phyloP scores from a whole-genome alignment of 2,888 invertebrate genomes.

The Eucera pruinosa region DNA sequence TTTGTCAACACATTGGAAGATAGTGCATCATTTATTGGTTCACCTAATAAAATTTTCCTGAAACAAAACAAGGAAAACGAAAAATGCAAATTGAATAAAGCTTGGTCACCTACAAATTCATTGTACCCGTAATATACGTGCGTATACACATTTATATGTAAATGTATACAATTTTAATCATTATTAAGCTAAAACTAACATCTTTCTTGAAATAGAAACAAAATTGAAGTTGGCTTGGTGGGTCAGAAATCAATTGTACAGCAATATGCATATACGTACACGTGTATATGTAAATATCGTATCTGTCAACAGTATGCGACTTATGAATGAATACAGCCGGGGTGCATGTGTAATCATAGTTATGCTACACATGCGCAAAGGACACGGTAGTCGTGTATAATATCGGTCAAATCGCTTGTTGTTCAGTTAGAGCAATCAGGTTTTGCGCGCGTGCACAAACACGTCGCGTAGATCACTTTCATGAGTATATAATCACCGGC shows the following conservation, averaged over 20 bases:
- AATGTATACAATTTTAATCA: too few species aligned
- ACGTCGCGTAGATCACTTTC: conserved; percentile 51
- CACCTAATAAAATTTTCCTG: too few species aligned
- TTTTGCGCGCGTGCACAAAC: conserved; percentile 48
- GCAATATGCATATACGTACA: not conserved
- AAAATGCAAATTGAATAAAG: too few species aligned
- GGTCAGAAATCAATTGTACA: conserved; percentile 26
- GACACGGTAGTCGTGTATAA: conserved; percentile 27
- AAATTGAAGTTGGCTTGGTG: not conserved
- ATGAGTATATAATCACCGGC: conserved; percentile 42
- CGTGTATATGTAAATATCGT: not conserved
- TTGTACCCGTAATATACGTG: too few species aligned
- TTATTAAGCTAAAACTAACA: too few species aligned
- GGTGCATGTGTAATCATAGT: conserved; percentile 43
- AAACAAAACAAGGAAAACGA: too few species aligned
- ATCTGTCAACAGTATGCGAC: conserved; percentile 35
- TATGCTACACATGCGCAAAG: conserved; percentile 19
- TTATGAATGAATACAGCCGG: conserved; percentile 53
- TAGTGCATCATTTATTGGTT: too few species aligned
- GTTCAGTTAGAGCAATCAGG: conserved; percentile 53
- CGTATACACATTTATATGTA: too few species aligned
- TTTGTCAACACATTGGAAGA: too few species aligned
- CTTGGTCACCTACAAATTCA: conserved; percentile 19
- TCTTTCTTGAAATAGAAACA: too few species aligned
- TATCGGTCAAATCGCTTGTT: conserved; percentile 61